Conservation (phyloP, 2,888 invertebrate genomes). For the Onthophagus sagittarius region DNA sequence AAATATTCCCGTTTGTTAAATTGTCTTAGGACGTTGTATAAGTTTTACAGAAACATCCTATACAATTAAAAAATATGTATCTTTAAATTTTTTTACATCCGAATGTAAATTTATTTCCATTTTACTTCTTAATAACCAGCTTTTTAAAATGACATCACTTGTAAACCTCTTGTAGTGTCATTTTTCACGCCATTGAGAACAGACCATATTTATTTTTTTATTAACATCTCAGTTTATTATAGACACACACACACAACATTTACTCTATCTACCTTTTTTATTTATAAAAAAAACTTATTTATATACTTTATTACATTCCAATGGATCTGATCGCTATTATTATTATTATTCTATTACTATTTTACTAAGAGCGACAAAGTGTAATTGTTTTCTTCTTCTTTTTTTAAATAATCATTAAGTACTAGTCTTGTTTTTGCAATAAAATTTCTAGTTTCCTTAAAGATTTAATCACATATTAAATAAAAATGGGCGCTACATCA, state of each 20-base stretch:
- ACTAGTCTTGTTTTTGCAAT: slow-evolving; percentile 10
- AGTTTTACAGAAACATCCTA: too few species aligned
- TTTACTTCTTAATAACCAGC: not conserved
- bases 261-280: slow-evolving; percentile 3
- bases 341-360: not conserved
- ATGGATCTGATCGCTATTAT: slow-evolving; percentile 16
- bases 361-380: not conserved
- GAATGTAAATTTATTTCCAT: not conserved
- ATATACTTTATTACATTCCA: slow-evolving; percentile 21
- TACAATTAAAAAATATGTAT: too few species aligned
- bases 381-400: slow-evolving; percentile 9
- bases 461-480: slow-evolving; percentile 7
- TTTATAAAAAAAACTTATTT: slow-evolving; percentile 6
- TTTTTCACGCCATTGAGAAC: not conserved
- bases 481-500: not conserved
- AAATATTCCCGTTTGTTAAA: not conserved
- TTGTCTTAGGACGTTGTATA: too few species aligned
- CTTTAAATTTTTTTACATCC: not conserved
- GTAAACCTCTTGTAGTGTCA: not conserved
- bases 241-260: not conserved
- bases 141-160: too few species aligned
- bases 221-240: not conserved
- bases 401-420: slow-evolving; percentile 14
- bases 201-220: not conserved
- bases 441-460: slow-evolving; percentile 10